These are phyloP conservation scores for Julus scanicus DNA, from an alignment of 2,888 invertebrate species.

Conservation along the genomic window DNA sequence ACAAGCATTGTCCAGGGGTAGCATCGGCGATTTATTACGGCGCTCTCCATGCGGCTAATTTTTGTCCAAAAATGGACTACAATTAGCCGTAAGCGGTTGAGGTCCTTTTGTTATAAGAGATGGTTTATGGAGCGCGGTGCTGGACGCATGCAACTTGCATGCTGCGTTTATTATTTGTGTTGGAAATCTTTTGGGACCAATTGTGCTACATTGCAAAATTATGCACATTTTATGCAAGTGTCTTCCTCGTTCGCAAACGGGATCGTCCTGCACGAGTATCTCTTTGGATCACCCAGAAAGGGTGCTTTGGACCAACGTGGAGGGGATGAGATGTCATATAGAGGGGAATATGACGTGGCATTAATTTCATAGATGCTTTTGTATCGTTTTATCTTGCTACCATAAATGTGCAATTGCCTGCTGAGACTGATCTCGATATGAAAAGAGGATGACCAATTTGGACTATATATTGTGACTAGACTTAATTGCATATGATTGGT, in stretches of 20 bases:
- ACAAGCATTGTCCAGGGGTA: not conserved
- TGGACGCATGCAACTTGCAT: conserved; percentile 24
- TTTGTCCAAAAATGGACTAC: conserved; percentile 19
- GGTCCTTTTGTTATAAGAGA: conserved; percentile 40
- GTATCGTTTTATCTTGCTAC: too few species aligned
- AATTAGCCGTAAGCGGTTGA: conserved; percentile 48
- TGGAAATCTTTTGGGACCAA: conserved; percentile 41
- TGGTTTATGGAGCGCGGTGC: conserved; percentile 41
- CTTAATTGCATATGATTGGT: too few species aligned
- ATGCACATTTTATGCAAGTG: conserved; percentile 1
- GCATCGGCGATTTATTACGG: conserved; percentile 48
- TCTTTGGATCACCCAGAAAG: not conserved
- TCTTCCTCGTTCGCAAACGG: not conserved
- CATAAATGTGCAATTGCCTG: too few species aligned
- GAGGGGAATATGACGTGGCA: not conserved
- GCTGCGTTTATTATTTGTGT: conserved; percentile 25
- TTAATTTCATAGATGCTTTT: too few species aligned
- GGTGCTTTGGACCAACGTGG: not conserved
- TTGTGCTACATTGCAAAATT: conserved; percentile 29
- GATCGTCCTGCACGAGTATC: not conserved
- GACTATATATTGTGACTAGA: too few species aligned
- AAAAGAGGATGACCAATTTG: too few species aligned
- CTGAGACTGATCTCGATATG: too few species aligned
- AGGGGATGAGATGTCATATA: not conserved
- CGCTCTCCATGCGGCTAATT: conserved; percentile 11